Conservation (phyloP, 2,113 vertebrate genomes). For the Noctilio leporinus region DNA sequence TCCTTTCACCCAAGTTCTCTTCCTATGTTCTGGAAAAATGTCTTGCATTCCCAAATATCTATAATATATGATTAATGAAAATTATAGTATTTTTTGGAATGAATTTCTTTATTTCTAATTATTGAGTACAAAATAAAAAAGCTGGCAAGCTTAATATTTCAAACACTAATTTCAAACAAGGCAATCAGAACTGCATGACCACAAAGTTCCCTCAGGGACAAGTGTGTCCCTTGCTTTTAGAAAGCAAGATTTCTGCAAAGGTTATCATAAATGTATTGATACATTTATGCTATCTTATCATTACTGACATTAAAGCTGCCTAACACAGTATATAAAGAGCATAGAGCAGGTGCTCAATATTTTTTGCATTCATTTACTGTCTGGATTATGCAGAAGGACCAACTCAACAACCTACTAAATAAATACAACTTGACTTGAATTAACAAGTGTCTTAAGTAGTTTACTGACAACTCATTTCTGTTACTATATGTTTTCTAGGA, state of each 20-base stretch:
- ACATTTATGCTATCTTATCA: background rate
- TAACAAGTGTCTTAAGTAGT: background rate
- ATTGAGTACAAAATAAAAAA: constrained; percentile 18
- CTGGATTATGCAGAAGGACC: background rate
- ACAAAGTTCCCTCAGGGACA: background rate
- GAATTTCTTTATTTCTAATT: background rate
- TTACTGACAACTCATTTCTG: background rate
- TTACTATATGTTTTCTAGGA: background rate
- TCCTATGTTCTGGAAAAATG: background rate
- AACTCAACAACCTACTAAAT: background rate
- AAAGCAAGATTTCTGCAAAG: background rate
- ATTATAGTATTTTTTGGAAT: background rate
- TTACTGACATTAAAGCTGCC: background rate
- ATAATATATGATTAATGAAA: background rate
- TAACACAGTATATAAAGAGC: background rate
- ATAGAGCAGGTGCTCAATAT: background rate
- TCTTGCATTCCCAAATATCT: background rate
- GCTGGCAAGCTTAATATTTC: background rate
- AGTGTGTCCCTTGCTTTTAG: background rate
- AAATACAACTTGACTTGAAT: constrained; percentile 2
- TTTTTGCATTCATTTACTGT: background rate
- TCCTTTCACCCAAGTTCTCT: background rate
- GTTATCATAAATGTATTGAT: background rate
- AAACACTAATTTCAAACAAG: background rate
- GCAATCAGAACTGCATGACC: background rate